These are phyloP conservation scores for Cephus runcator DNA, from an alignment of 2,888 invertebrate species.

Conservation along the genomic window DNA sequence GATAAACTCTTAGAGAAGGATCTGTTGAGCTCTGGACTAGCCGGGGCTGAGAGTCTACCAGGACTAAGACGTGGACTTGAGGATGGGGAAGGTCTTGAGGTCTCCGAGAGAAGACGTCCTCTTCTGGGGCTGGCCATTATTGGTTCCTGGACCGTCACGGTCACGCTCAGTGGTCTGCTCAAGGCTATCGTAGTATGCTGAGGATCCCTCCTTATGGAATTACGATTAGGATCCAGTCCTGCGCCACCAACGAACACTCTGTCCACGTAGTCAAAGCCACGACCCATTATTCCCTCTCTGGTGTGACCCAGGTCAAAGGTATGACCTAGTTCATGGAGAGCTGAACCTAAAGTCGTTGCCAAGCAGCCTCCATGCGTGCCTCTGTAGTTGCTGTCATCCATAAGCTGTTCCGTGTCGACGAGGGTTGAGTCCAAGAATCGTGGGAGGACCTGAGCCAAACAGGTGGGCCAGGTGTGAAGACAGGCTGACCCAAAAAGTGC, in stretches of 20 bases:
- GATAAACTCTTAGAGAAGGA: slow-evolving; percentile 52
- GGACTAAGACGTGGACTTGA: slow-evolving; percentile 59
- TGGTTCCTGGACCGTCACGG: slow-evolving; percentile 72
- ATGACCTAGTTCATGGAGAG: slow-evolving; percentile 93
- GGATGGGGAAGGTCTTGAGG: slow-evolving; percentile 67
- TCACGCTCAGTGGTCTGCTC: slow-evolving; percentile 72
- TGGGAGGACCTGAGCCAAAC: slow-evolving; percentile 74
- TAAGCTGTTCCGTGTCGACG: slow-evolving; percentile 78
- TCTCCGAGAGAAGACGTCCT: slow-evolving; percentile 69
- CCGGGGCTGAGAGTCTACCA: slow-evolving; percentile 58
- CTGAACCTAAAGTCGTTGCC: slow-evolving; percentile 90
- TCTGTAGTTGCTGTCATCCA: slow-evolving; percentile 94
- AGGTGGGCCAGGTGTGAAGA: slow-evolving; percentile 89
- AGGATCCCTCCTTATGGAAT: slow-evolving; percentile 71
- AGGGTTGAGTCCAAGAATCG: slow-evolving; percentile 72
- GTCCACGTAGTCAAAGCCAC: slow-evolving; percentile 87
- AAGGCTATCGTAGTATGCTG: slow-evolving; percentile 73
- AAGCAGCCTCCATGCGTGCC: slow-evolving; percentile 89
- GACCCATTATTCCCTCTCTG: slow-evolving; percentile 91
- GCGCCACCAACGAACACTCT: slow-evolving; percentile 78
- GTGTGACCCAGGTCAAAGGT: slow-evolving; percentile 95
- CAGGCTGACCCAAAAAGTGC: slow-evolving; percentile 92
- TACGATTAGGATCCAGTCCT: slow-evolving; percentile 71
- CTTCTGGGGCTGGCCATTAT: slow-evolving; percentile 65
- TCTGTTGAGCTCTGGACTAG: slow-evolving; percentile 60